Evolutionary conservation across 2,797 vertebrate species (phyloP).

Genomic region (Cyclura pinguis): DNA sequence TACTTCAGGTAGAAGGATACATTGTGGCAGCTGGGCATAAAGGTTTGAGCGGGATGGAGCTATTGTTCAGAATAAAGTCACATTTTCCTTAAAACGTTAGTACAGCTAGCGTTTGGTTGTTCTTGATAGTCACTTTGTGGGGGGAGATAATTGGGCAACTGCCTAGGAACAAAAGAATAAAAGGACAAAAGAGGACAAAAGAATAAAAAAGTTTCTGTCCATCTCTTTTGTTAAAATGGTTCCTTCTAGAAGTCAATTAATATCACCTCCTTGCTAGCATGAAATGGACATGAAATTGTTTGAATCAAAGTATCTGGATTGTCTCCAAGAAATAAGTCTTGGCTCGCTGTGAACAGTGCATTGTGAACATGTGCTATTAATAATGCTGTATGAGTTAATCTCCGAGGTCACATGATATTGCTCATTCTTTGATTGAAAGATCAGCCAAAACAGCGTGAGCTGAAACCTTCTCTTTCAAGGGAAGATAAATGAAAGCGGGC

Average conservation of each 20-base stretch:
- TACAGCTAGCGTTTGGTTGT: not conserved
- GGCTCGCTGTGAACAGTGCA: constrained; percentile 14
- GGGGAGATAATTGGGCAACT: not conserved
- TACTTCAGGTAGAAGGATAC: too few relatives aligned
- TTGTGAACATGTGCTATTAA: constrained; percentile 58
- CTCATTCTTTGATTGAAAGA: constrained; percentile 55
- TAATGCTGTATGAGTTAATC: constrained; percentile 38
- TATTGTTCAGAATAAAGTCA: not conserved
- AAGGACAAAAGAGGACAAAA: not conserved
- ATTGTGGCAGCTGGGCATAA: not conserved
- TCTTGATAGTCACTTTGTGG: not conserved
- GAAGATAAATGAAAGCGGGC: constrained; percentile 44
- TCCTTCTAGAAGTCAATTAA: constrained; percentile 14
- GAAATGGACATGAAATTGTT: not conserved
- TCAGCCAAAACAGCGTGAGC: constrained; percentile 60
- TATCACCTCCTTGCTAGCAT: not conserved
- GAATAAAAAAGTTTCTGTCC: not conserved
- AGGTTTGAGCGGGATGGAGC: not conserved
- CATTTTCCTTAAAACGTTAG: not conserved
- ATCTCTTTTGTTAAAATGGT: constrained; percentile 8
- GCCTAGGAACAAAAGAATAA: not conserved
- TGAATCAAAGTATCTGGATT: constrained; percentile 19
- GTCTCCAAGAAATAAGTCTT: constrained; percentile 38
- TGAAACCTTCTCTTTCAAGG: constrained; percentile 39
- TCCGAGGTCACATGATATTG: constrained; percentile 25